Evolutionary conservation across 2,888 invertebrate species (phyloP).

Genomic region (Drosophila cyrtoloma): DNA sequence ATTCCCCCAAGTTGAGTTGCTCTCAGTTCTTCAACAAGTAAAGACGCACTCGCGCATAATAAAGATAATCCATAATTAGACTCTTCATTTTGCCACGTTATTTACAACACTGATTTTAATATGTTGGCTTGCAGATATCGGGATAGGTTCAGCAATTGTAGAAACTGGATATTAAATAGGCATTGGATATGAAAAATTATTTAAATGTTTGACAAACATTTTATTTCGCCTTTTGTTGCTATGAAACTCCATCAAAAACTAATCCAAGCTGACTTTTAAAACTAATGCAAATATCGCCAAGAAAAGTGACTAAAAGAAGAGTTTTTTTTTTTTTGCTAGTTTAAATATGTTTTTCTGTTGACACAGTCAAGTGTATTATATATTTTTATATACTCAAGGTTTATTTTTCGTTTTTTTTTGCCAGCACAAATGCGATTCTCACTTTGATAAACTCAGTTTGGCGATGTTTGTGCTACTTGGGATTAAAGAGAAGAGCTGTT

Average conservation of each 20-base stretch:
- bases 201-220: no score
- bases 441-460: constrained; percentile 14
- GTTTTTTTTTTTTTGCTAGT: not conserved
- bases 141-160: not conserved
- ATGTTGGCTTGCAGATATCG: not conserved
- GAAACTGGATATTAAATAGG: not conserved
- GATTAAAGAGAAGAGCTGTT: constrained; percentile 27
- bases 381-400: not conserved
- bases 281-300: not conserved
- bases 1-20: no score
- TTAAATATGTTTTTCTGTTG: not conserved
- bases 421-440: not conserved
- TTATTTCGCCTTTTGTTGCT: not conserved
- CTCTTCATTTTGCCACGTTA: no score
- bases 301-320: not conserved
- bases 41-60: no score
- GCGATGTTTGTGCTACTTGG: not conserved
- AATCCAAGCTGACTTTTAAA: not conserved
- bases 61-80: no score
- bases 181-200: no score
- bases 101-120: no score
- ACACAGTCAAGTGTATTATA: not conserved
- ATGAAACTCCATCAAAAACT: not conserved
- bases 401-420: not conserved
- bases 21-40: no score